Percentiles rank a stretch among this genome's conserved stretches.
These are phyloP conservation scores for Brachyhypopomus gauderio DNA, from an alignment of 2,113 vertebrate species.

Conservation along the genomic window DNA sequence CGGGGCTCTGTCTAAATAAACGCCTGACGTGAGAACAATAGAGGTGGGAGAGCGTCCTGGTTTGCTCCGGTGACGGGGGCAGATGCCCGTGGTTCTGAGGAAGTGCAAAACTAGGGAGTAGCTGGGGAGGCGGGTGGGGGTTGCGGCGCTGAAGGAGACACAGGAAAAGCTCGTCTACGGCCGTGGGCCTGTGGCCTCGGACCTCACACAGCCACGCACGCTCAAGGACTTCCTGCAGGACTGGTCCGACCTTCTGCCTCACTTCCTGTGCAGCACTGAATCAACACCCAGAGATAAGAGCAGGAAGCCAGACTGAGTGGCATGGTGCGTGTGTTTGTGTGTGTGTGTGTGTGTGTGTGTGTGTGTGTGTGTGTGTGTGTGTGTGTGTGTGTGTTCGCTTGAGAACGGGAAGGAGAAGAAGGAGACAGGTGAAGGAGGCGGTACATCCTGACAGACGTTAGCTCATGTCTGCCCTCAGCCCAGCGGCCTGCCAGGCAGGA, in stretches of 20 bases:
- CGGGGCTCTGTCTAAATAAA: constrained; percentile 38
- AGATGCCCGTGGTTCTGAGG: constrained; percentile 31
- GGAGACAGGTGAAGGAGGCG: constrained; percentile 38
- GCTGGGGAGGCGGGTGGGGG: neutral
- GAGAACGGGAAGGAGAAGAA: constrained; percentile 12
- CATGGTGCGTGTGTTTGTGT: neutral
- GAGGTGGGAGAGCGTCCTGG: constrained; percentile 15
- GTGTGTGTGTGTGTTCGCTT: constrained; percentile 26
- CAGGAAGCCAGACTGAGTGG: constrained; percentile 36
- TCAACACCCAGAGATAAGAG: constrained; percentile 42
- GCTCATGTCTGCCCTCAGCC: neutral
- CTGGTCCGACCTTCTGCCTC: constrained; percentile 27
- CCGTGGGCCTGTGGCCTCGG: constrained; percentile 21
- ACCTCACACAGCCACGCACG: constrained; percentile 44
- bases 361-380: constrained; percentile 26
- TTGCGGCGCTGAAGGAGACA: constrained; percentile 11
- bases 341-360: neutral
- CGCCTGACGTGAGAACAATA: constrained; percentile 42
- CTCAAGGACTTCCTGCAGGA: constrained; percentile 52
- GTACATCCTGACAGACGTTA: constrained; percentile 32
- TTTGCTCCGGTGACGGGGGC: constrained; percentile 42
- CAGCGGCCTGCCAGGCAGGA: constrained; percentile 25
- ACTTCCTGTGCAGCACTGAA: constrained; percentile 52
- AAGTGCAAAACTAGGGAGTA: constrained; percentile 46
- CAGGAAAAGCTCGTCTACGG: constrained; percentile 44